Percentiles rank a stretch among this genome's conserved stretches.
Conservation (phyloP, 1,140 invertebrate genomes). For the Chironomus tepperi region DNA sequence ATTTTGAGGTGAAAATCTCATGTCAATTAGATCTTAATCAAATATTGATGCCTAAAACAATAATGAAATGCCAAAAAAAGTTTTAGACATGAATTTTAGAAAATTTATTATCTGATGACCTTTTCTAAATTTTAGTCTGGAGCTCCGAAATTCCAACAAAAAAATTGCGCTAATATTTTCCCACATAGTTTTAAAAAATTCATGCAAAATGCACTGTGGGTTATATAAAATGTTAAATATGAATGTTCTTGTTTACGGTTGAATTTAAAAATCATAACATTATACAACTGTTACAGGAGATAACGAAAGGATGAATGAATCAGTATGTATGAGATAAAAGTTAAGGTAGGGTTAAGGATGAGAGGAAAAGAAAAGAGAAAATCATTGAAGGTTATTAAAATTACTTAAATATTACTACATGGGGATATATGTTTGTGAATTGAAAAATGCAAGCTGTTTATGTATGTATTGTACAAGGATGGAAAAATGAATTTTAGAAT, state of each 20-base stretch:
- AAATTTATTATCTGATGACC: too few relatives aligned
- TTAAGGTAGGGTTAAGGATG: not conserved
- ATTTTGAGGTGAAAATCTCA: too few relatives aligned
- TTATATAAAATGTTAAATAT: not conserved
- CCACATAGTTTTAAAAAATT: not conserved
- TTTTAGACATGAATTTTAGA: too few relatives aligned
- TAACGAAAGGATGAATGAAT: too few relatives aligned
- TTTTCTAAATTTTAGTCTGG: too few relatives aligned
- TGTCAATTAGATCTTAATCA: too few relatives aligned
- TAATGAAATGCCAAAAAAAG: too few relatives aligned
- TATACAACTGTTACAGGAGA: not conserved
- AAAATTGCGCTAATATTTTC: too few relatives aligned
- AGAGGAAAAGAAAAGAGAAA: not conserved
- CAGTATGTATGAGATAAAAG: not conserved
- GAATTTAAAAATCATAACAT: constrained; percentile 14
- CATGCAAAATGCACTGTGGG: not conserved
- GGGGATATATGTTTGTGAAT: not conserved
- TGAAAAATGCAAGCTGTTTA: too few relatives aligned
- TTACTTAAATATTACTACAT: not conserved
- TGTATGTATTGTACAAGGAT: too few relatives aligned
- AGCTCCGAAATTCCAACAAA: too few relatives aligned
- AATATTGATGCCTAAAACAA: too few relatives aligned
- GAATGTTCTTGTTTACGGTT: not conserved
- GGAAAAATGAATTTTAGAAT: not conserved
- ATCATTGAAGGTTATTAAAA: not conserved